phyloP scores from a whole-genome alignment of 2,888 invertebrate species.

The Melitaea athalia region DNA sequence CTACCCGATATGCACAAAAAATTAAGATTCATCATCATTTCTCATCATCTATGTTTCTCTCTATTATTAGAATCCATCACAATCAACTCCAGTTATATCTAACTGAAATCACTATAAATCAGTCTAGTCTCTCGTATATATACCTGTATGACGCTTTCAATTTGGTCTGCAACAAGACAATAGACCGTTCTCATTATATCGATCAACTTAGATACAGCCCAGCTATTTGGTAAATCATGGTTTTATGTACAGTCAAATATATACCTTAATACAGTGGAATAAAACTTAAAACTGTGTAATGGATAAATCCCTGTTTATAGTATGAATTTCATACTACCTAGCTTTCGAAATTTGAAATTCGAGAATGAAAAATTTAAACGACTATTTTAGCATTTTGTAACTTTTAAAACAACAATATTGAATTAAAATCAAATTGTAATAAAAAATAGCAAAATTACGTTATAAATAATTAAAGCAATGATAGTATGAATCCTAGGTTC shows the following conservation, averaged over 20 bases:
- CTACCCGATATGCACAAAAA: too few relatives aligned
- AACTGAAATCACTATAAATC: not conserved
- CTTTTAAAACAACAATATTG: too few relatives aligned
- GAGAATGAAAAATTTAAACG: too few relatives aligned
- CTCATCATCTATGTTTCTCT: too few relatives aligned
- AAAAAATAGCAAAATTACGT: too few relatives aligned
- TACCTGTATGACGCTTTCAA: constrained; percentile 13
- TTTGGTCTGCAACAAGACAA: constrained; percentile 1
- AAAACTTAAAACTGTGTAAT: not conserved
- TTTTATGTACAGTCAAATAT: not conserved
- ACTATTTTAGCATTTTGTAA: too few relatives aligned
- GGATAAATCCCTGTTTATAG: not conserved
- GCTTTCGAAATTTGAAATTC: not conserved
- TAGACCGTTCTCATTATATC: not conserved
- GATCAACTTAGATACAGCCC: not conserved
- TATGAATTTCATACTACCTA: not conserved
- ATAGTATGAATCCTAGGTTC: too few relatives aligned
- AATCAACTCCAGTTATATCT: not conserved
- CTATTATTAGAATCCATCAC: not conserved
- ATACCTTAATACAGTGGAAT: not conserved
- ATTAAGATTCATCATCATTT: too few relatives aligned
- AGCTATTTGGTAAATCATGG: not conserved
- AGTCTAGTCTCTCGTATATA: not conserved
- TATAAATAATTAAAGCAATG: too few relatives aligned
- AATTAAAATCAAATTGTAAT: too few relatives aligned